These are phyloP conservation scores for Thyatira batis DNA, from an alignment of 2,888 invertebrate species.

Conservation along the genomic window DNA sequence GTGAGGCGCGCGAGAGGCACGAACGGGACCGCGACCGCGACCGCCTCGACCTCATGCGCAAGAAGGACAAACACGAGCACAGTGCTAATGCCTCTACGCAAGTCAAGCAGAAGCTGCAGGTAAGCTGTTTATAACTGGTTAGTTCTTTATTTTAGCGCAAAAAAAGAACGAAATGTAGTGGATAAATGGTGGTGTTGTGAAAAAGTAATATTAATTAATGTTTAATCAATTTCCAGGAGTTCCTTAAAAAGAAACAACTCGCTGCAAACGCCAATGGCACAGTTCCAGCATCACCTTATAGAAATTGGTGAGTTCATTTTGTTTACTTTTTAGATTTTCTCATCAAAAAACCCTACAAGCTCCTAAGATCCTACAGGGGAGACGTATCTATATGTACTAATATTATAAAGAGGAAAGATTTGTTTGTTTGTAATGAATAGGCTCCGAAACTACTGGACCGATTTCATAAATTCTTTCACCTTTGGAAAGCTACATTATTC, in stretches of 20 bases:
- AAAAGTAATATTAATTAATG: neutral
- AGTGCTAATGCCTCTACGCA: slow-evolving; percentile 98
- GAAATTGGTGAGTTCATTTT: slow-evolving; percentile 89
- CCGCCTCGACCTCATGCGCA: slow-evolving; percentile 91
- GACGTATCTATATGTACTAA: too few relatives aligned
- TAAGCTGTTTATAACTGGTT: slow-evolving; percentile 50
- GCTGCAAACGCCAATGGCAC: slow-evolving; percentile 88
- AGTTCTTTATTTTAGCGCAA: too few relatives aligned
- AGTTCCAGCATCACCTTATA: slow-evolving; percentile 86
- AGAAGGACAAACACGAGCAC: slow-evolving; percentile 97
- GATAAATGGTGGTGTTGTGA: neutral
- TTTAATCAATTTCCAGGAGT: slow-evolving; percentile 80
- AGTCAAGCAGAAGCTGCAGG: slow-evolving; percentile 97
- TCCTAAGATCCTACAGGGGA: too few relatives aligned
- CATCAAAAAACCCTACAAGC: too few relatives aligned
- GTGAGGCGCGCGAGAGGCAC: slow-evolving; percentile 85
- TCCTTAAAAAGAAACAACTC: slow-evolving; percentile 90
- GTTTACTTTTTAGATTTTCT: too few relatives aligned
- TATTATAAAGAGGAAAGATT: too few relatives aligned
- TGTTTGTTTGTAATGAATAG: too few relatives aligned
- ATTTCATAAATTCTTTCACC: too few relatives aligned
- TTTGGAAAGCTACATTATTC: too few relatives aligned
- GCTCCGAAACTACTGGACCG: too few relatives aligned
- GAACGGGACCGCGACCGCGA: slow-evolving; percentile 93
- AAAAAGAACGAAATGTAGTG: too few relatives aligned